Conservation (phyloP, 2,113 vertebrate genomes). For the Platysternon megacephalum region DNA sequence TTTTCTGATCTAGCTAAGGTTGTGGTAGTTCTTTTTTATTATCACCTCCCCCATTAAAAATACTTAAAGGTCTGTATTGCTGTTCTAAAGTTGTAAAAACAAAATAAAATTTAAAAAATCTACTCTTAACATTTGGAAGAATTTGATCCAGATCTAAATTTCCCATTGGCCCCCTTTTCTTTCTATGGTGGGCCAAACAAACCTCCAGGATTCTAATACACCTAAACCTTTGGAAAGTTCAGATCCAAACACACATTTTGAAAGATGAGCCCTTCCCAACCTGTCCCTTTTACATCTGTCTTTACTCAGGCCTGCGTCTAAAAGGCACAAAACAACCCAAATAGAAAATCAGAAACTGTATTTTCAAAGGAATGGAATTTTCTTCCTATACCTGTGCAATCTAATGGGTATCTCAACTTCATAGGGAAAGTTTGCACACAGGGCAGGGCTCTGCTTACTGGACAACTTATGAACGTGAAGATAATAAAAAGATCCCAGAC, state of each 20-base stretch:
- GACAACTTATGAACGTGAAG: neutral
- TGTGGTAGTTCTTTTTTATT: conserved; percentile 35
- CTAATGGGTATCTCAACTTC: neutral
- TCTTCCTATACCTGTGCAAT: neutral
- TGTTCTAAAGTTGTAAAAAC: conserved; percentile 15
- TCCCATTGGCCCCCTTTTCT: neutral
- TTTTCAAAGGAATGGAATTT: neutral
- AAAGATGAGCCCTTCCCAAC: neutral
- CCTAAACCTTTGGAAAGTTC: neutral
- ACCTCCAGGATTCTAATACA: neutral
- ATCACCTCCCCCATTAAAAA: conserved; percentile 1
- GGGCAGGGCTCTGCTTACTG: neutral
- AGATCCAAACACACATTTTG: neutral
- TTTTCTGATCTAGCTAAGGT: conserved; percentile 11
- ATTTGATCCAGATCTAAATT: neutral
- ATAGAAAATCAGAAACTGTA: neutral
- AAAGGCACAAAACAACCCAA: neutral
- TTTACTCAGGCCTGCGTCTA: neutral
- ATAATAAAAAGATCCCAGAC: neutral
- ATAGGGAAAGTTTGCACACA: neutral
- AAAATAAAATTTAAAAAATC: neutral
- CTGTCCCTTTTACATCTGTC: neutral
- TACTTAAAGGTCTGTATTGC: neutral
- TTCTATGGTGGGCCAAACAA: neutral
- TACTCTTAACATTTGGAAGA: neutral